These are phyloP conservation scores for Leptinotarsa texana DNA, from an alignment of 1,140 invertebrate genomes.

Conservation along the genomic window DNA sequence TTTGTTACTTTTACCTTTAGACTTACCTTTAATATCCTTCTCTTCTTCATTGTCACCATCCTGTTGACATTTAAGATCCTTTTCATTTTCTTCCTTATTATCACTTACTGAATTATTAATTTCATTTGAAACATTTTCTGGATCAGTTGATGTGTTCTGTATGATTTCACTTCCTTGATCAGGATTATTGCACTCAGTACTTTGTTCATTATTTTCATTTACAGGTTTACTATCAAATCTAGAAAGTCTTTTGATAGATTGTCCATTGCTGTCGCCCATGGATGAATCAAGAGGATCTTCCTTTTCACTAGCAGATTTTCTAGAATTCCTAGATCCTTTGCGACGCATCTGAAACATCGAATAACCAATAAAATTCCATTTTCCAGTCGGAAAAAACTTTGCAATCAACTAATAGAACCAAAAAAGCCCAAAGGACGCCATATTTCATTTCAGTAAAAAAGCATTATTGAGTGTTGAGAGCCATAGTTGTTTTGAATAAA, in stretches of 20 bases:
- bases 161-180: background rate
- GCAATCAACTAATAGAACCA: constrained; percentile 22
- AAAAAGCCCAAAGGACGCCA: constrained; percentile 1
- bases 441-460: background rate
- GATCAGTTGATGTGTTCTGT: background rate
- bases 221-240: background rate
- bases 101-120: background rate
- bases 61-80: constrained; percentile 23
- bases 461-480: too few relatives aligned
- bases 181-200: background rate
- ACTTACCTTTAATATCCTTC: constrained; percentile 53
- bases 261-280: background rate
- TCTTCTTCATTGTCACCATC: constrained; percentile 46
- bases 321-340: constrained; percentile 34
- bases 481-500: too few relatives aligned
- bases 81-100: background rate
- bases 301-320: constrained; percentile 25
- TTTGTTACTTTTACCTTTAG: constrained; percentile 53
- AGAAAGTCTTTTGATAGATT: background rate
- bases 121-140: background rate
- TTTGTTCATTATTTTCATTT: constrained; percentile 4
- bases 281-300: background rate
- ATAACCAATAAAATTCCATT: background rate
- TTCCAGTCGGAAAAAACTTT: background rate
- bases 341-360: constrained; percentile 37